Evolutionary conservation across 2,888 invertebrate genomes (phyloP).

Genomic region (Drosophila setosimentum): DNA sequence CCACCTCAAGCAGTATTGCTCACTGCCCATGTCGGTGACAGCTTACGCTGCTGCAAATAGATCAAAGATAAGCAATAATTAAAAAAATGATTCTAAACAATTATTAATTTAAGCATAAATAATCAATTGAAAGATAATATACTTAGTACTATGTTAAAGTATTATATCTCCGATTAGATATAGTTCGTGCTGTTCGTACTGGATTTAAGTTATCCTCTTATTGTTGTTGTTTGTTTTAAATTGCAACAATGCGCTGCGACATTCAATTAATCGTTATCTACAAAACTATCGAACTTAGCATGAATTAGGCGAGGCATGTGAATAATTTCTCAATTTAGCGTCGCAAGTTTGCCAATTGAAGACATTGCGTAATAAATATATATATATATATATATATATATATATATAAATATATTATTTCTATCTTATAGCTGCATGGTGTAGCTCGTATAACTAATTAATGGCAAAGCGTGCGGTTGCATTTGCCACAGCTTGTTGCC

Average conservation of each 20-base stretch:
- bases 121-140: not conserved
- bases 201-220: not conserved
- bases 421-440: slow-evolving; percentile 33
- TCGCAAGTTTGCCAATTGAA: slow-evolving; percentile 55
- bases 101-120: not conserved
- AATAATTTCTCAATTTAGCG: slow-evolving; percentile 59
- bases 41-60: slow-evolving; percentile 89
- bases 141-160: not conserved
- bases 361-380: slow-evolving; percentile 56
- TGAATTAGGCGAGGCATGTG: slow-evolving; percentile 27
- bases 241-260: not conserved
- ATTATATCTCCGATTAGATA: not conserved
- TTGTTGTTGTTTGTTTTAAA: not conserved
- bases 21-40: slow-evolving; percentile 98
- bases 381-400: not conserved
- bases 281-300: slow-evolving; percentile 12
- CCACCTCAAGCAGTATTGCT: slow-evolving; percentile 99
- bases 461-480: slow-evolving; percentile 58
- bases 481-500: slow-evolving; percentile 17
- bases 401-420: not conserved
- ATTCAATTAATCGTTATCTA: slow-evolving; percentile 4
- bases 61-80: slow-evolving; percentile 20
- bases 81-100: not conserved
- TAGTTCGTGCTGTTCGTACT: too few relatives aligned
- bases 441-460: slow-evolving; percentile 60